phyloP scores from a whole-genome alignment of 2,113 vertebrate species.

The Xiphophorus hellerii region DNA sequence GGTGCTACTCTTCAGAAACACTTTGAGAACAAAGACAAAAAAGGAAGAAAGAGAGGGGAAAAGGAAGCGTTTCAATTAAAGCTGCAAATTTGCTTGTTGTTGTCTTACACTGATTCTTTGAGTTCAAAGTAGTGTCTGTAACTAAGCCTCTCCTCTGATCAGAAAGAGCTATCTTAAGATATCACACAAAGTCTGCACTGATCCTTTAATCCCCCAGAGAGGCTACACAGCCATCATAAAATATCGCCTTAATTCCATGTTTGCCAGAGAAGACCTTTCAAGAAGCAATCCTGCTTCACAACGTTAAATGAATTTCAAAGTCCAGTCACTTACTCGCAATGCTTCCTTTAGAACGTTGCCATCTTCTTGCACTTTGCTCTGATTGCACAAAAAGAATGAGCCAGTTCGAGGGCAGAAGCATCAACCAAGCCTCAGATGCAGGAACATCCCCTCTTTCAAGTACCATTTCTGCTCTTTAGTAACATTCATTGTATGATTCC shows the following conservation, averaged over 20 bases:
- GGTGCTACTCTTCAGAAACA: constrained; percentile 43
- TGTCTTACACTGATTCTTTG: constrained; percentile 44
- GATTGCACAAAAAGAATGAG: constrained; percentile 45
- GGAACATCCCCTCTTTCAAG: constrained; percentile 67
- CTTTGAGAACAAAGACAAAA: constrained; percentile 34
- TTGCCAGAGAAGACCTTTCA: constrained; percentile 67
- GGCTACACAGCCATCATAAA: constrained; percentile 60
- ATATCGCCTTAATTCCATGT: constrained; percentile 68
- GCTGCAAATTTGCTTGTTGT: constrained; percentile 56
- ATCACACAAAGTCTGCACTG: constrained; percentile 70
- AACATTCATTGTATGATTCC: constrained; percentile 72
- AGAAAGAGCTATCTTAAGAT: constrained; percentile 69
- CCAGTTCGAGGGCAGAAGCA: constrained; percentile 50
- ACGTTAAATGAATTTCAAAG: constrained; percentile 57
- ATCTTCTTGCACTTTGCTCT: constrained; percentile 32
- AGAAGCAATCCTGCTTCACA: constrained; percentile 40
- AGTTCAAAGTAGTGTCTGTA: constrained; percentile 49
- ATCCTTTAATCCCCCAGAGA: constrained; percentile 68
- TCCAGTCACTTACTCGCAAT: constrained; percentile 36
- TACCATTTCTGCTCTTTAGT: constrained; percentile 49
- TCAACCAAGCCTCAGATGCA: constrained; percentile 45
- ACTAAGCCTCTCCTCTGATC: constrained; percentile 69
- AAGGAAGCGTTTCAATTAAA: constrained; percentile 35
- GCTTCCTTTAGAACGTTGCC: constrained; percentile 36
- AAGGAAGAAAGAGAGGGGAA: constrained; percentile 9